Conservation (phyloP, 2,113 vertebrate genomes). For the Boleophthalmus pectinirostris region DNA sequence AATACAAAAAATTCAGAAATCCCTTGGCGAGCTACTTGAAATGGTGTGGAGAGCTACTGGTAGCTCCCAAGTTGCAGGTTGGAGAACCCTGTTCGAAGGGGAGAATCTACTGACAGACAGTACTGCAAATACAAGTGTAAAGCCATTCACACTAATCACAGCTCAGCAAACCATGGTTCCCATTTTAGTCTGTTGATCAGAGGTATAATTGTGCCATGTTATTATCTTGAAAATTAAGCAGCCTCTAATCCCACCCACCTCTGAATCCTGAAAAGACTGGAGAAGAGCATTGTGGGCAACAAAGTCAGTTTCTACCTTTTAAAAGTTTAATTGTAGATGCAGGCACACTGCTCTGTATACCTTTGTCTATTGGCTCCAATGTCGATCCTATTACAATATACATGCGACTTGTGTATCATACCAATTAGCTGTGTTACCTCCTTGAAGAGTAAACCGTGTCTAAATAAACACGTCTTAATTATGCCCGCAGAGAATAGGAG, state of each 20-base stretch:
- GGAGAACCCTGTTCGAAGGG: too few species aligned
- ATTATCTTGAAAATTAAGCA: conserved; percentile 37
- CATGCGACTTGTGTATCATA: conserved; percentile 68
- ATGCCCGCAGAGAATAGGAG: conserved; percentile 67
- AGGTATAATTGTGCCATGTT: conserved; percentile 41
- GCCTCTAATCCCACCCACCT: conserved; percentile 40
- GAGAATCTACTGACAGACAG: background rate
- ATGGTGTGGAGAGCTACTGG: too few species aligned
- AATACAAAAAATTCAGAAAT: too few species aligned
- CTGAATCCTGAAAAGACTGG: conserved; percentile 24
- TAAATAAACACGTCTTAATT: conserved; percentile 78
- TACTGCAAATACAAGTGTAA: background rate
- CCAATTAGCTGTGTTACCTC: conserved; percentile 72
- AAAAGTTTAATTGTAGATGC: conserved; percentile 62
- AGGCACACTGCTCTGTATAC: conserved; percentile 35
- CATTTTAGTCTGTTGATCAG: conserved; percentile 38
- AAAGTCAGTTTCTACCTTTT: conserved; percentile 57
- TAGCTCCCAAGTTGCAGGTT: too few species aligned
- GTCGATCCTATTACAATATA: conserved; percentile 61
- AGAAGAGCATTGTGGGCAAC: conserved; percentile 23
- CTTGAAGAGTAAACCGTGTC: conserved; percentile 74
- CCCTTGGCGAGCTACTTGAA: too few species aligned
- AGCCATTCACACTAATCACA: background rate
- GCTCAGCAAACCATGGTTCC: background rate
- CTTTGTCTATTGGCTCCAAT: conserved; percentile 33